Evolutionary conservation across 2,113 vertebrate genomes (phyloP), one percentile per base, ranked within the genome.

Genomic region (Malurus melanocephalus): DNA sequence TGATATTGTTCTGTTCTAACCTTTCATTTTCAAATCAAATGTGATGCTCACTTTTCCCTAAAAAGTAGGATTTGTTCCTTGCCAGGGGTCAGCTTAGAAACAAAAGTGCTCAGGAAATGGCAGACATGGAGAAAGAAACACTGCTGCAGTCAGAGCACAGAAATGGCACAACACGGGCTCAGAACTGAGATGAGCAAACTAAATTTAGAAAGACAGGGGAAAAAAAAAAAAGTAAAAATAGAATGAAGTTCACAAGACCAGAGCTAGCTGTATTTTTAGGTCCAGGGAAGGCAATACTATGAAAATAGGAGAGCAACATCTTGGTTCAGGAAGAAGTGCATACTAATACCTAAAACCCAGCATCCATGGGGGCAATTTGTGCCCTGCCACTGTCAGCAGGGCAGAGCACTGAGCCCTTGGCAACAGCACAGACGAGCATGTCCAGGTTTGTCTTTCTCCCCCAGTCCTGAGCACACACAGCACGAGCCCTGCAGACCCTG

Each of bases 381-480:
- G 43, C 60, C 45, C 33, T 68, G 35, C 53, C 23, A 5, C 0
- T 32, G 16, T 23, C 52, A 64, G 45, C 51, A 35, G 30, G 42
- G 45, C 87, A 71, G 38, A 69, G 52, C 19, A 8, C 55, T 10
- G 43, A 72, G 46, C 14, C 49, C 46, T 7, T 45, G 18, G 46
- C 59, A 80, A 18, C 30, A 60, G 67, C 56, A 11, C 0, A 62
- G 35, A 38, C 3, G 3, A 24, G 53, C 62, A 55, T 0, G 0
- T 3, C 19, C 52, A 55, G 49, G 11, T 56, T 30, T 60, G 59
- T 19, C 30, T 2, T 42, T 21, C 62, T 48, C 49, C 28, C 26
- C 57, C 56, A 28, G 2, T 30, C 19, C 13, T 3, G 4, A 7
- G 42, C 46, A 13, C 57, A 15, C 32, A 3, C 33, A 69, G 67